These are phyloP conservation scores for Danaus plexippus DNA, from an alignment of 1,140 invertebrate species.

Conservation along the genomic window DNA sequence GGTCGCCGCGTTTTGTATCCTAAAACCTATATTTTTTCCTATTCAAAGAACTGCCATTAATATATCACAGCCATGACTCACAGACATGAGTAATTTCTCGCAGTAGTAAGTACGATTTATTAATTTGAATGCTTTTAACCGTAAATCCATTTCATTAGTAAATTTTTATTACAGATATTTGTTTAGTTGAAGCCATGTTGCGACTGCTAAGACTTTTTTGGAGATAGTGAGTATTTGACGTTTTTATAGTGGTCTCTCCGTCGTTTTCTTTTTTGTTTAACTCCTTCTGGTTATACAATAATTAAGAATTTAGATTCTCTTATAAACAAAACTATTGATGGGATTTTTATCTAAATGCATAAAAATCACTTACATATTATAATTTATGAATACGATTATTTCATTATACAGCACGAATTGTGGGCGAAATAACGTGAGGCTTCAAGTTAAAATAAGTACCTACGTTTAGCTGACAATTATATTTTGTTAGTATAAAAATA, in stretches of 20 bases:
- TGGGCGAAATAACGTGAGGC: too few relatives aligned
- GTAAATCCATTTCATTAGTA: too few relatives aligned
- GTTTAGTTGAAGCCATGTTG: slow-evolving; percentile 1
- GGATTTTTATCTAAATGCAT: too few relatives aligned
- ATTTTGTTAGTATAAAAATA: too few relatives aligned
- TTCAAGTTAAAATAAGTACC: too few relatives aligned
- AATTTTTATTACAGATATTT: too few relatives aligned
- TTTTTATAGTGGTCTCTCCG: background rate
- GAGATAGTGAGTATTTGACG: slow-evolving; percentile 25
- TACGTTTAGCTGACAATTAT: too few relatives aligned
- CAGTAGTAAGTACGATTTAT: slow-evolving; percentile 20
- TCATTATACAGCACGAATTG: too few relatives aligned
- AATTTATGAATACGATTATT: too few relatives aligned
- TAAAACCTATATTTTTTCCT: slow-evolving; percentile 19
- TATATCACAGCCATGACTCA: slow-evolving; percentile 24
- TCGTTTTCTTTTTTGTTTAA: background rate
- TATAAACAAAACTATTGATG: too few relatives aligned
- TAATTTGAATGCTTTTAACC: slow-evolving; percentile 1
- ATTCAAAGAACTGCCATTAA: slow-evolving; percentile 18
- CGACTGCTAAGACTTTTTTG: slow-evolving; percentile 22
- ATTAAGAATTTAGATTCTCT: too few relatives aligned
- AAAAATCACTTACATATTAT: too few relatives aligned
- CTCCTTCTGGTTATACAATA: background rate
- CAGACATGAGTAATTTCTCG: slow-evolving; percentile 18
- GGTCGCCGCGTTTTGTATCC: slow-evolving; percentile 27